A percentile compares a stretch with the other conserved stretches of the same genome.
Conservation (phyloP, 2,797 vertebrate species). For the Meriones psammophilus region DNA sequence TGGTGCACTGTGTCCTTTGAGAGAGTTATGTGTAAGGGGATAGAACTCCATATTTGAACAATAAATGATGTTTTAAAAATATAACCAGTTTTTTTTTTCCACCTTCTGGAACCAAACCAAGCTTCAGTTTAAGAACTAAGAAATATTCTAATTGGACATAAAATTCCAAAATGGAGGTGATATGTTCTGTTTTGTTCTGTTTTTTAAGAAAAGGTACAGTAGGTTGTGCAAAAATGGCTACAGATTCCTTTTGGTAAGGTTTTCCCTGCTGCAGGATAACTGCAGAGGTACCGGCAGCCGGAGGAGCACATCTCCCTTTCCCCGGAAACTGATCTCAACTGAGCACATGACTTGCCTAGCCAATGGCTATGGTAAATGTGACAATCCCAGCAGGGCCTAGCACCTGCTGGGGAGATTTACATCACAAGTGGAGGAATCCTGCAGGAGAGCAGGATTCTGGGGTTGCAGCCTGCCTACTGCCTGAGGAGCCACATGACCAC, state of each 20-base stretch:
- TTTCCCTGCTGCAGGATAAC: background rate
- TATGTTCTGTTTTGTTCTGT: conserved; percentile 17
- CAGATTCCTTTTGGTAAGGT: background rate
- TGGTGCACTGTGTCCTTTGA: too few relatives aligned
- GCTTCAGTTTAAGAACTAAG: conserved; percentile 16
- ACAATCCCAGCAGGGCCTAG: background rate
- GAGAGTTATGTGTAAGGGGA: background rate
- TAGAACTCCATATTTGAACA: background rate
- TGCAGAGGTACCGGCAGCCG: background rate
- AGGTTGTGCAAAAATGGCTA: background rate
- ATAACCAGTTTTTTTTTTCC: background rate
- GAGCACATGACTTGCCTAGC: background rate
- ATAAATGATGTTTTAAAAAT: background rate
- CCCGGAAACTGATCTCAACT: background rate
- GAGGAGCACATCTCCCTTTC: background rate
- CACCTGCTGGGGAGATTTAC: background rate
- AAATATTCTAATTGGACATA: background rate
- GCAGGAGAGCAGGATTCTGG: background rate
- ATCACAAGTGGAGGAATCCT: background rate
- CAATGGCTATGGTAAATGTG: background rate
- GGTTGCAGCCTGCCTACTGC: background rate
- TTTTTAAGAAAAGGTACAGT: background rate
- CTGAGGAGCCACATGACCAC: background rate
- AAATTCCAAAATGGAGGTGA: conserved; percentile 28
- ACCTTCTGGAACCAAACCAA: background rate